A percentile compares a stretch with the other conserved stretches of the same genome.
Conservation (phyloP, 2,888 invertebrate species). For the Netelia melanura region DNA sequence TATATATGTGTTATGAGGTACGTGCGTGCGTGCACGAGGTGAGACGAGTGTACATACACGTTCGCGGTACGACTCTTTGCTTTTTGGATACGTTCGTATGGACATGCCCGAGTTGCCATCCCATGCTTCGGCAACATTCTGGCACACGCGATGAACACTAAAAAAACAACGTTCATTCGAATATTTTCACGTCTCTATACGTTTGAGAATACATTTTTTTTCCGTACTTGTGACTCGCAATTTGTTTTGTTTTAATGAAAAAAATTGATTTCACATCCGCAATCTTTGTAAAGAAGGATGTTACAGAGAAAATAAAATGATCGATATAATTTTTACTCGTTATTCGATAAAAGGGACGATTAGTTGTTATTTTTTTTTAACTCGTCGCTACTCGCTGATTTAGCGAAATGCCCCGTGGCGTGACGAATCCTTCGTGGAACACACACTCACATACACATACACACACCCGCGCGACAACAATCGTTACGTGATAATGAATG, state of each 20-base stretch:
- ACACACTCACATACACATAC: background rate
- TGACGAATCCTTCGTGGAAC: conserved; percentile 54
- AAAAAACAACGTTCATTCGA: background rate
- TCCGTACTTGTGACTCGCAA: too few relatives aligned
- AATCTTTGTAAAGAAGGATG: too few relatives aligned
- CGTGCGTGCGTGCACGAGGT: conserved; percentile 59
- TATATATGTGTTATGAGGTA: conserved; percentile 21
- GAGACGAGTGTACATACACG: conserved; percentile 36
- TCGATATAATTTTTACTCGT: background rate
- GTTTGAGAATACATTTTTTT: too few relatives aligned
- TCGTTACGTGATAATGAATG: conserved; percentile 67
- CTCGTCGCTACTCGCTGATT: conserved; percentile 11
- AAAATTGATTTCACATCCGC: too few relatives aligned
- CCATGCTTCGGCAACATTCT: background rate
- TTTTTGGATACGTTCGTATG: conserved; percentile 48
- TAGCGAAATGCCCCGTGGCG: conserved; percentile 26
- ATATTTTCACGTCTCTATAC: too few relatives aligned
- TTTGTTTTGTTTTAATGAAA: too few relatives aligned
- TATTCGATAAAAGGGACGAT: background rate
- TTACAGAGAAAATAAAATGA: too few relatives aligned
- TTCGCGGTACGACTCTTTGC: conserved; percentile 37
- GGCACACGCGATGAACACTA: conserved; percentile 10
- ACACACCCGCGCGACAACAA: conserved; percentile 54
- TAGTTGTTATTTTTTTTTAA: background rate
- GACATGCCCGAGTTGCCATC: conserved; percentile 34